Percentiles rank a stretch among this genome's conserved stretches.
Evolutionary conservation across 1,140 invertebrate genomes (phyloP).

Genomic region (Drosophila pectinifera): DNA sequence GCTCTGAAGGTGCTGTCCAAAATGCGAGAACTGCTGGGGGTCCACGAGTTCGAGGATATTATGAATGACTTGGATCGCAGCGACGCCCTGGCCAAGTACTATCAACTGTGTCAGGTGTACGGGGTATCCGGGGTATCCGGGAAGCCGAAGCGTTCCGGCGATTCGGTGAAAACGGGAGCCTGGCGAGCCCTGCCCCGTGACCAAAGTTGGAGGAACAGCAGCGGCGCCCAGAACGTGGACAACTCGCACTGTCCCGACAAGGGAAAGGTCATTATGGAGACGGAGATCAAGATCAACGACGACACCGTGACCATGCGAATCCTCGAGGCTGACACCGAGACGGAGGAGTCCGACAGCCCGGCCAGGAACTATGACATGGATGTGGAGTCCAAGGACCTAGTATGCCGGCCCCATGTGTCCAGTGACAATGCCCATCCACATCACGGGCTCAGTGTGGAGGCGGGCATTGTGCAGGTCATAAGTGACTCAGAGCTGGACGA

Average conservation of each 20-base stretch:
- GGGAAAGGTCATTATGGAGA: slow-evolving; percentile 90
- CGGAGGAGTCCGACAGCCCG: slow-evolving; percentile 71
- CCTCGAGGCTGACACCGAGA: slow-evolving; percentile 87
- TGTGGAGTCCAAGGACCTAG: slow-evolving; percentile 82
- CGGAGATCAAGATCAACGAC: slow-evolving; percentile 91
- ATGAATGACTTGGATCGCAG: slow-evolving; percentile 73
- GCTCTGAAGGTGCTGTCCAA: slow-evolving; percentile 88
- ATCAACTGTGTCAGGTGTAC: slow-evolving; percentile 89
- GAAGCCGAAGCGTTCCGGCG: slow-evolving; percentile 40
- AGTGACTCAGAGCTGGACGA: slow-evolving; percentile 87
- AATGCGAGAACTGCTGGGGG: slow-evolving; percentile 88
- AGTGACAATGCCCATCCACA: slow-evolving; percentile 58
- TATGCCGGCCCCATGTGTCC: slow-evolving; percentile 49
- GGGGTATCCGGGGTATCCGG: slow-evolving; percentile 84
- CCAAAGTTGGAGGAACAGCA: slow-evolving; percentile 54
- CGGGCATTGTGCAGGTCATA: slow-evolving; percentile 86
- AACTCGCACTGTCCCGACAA: slow-evolving; percentile 45
- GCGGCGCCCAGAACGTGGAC: not conserved
- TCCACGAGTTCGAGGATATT: slow-evolving; percentile 87
- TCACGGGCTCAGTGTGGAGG: slow-evolving; percentile 10
- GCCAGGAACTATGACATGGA: slow-evolving; percentile 1
- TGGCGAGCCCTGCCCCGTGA: slow-evolving; percentile 69
- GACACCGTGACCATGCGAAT: slow-evolving; percentile 93
- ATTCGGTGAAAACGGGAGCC: slow-evolving; percentile 40
- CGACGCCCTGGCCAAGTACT: slow-evolving; percentile 88